These are phyloP conservation scores for Operophtera brumata DNA, from an alignment of 2,888 invertebrate genomes.

Conservation along the genomic window DNA sequence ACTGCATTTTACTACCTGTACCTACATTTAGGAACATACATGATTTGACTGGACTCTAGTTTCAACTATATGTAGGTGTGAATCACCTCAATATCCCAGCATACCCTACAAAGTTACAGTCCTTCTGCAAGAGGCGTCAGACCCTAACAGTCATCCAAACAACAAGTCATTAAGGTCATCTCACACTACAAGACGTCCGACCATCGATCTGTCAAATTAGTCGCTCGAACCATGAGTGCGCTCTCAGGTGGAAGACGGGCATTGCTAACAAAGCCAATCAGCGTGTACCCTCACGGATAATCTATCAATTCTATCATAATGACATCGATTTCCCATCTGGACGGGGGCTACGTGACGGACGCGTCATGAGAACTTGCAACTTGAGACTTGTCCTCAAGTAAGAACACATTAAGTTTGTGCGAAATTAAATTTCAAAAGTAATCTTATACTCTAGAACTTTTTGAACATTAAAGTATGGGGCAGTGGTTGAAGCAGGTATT, in stretches of 20 bases:
- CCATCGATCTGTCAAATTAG: conserved; percentile 79
- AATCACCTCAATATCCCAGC: not conserved
- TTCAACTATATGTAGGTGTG: too few relatives aligned
- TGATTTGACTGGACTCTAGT: too few relatives aligned
- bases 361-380: conserved; percentile 50
- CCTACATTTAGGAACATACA: too few relatives aligned
- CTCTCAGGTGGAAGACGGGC: conserved; percentile 68
- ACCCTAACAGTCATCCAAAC: conserved; percentile 29
- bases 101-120: not conserved
- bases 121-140: conserved; percentile 9
- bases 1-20: too few relatives aligned
- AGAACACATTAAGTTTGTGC: too few relatives aligned
- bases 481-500: too few relatives aligned
- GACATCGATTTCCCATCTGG: conserved; percentile 76
- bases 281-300: conserved; percentile 68
- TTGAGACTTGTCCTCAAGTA: conserved; percentile 40
- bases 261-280: conserved; percentile 77
- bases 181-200: conserved; percentile 50
- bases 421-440: too few relatives aligned
- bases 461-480: not conserved
- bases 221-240: conserved; percentile 54
- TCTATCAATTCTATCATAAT: conserved; percentile 80
- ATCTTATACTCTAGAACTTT: not conserved
- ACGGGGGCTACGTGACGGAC: conserved; percentile 55
- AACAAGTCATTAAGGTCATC: conserved; percentile 60